Conservation (phyloP, 2,113 vertebrate genomes). For the Notothenia rossii region DNA sequence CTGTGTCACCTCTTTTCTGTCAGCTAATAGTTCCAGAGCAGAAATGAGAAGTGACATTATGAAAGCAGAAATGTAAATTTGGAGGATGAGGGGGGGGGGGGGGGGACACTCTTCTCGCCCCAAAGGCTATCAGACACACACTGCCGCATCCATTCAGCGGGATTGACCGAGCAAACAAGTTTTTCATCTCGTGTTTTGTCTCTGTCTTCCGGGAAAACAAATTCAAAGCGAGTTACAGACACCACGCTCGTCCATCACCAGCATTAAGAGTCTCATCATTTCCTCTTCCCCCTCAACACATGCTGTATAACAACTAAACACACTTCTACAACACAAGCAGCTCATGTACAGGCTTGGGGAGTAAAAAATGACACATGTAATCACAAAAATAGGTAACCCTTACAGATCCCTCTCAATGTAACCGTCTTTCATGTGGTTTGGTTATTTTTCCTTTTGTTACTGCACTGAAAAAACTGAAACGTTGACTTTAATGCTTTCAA, state of each 20-base stretch:
- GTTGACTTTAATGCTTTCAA: no score
- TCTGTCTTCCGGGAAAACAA: conserved; percentile 30
- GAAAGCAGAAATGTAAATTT: conserved; percentile 30
- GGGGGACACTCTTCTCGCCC: conserved; percentile 12
- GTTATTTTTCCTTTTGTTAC: no score
- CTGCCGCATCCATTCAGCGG: conserved; percentile 1
- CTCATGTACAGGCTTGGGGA: neutral
- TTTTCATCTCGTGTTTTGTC: conserved; percentile 10
- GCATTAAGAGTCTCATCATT: conserved; percentile 30
- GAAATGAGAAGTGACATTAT: conserved; percentile 26
- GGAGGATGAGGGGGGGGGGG: neutral
- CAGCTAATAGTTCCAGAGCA: conserved; percentile 1
- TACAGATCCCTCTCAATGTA: no score
- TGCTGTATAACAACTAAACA: conserved; percentile 7
- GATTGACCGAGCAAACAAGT: conserved; percentile 43
- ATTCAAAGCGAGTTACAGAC: conserved; percentile 46
- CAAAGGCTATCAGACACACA: conserved; percentile 18
- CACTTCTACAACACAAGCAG: neutral
- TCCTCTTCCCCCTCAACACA: conserved; percentile 9
- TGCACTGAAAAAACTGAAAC: no score
- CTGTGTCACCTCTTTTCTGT: conserved; percentile 13
- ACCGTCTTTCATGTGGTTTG: no score
- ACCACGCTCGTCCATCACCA: conserved; percentile 51
- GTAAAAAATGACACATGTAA: no score
- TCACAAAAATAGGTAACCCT: no score